Percentiles rank a stretch among this genome's conserved stretches.
phyloP scores from a whole-genome alignment of 2,113 vertebrate species.

The Pygoscelis antarcticus region DNA sequence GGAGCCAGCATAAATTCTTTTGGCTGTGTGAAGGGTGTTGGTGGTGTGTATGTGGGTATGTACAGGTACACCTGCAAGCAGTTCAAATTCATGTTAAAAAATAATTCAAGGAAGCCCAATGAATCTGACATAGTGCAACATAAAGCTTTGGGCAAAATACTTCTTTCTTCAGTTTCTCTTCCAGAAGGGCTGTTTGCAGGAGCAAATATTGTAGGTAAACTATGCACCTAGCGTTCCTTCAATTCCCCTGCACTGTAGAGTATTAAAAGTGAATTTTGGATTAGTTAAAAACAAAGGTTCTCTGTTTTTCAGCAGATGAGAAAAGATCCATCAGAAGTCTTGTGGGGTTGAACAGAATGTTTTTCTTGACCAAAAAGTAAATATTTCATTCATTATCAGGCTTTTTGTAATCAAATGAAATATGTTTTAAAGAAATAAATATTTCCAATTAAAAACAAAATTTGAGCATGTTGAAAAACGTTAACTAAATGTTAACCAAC shows the following conservation, averaged over 20 bases:
- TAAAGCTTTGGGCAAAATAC: neutral
- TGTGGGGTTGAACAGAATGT: neutral
- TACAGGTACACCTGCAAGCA: neutral
- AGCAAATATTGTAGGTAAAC: neutral
- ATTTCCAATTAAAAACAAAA: neutral
- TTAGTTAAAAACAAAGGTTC: neutral
- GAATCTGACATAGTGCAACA: neutral
- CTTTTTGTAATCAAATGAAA: neutral
- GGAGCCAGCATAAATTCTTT: neutral
- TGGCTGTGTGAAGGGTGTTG: neutral
- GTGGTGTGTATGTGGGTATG: neutral
- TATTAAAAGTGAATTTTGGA: neutral
- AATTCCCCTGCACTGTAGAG: rapidly evolving
- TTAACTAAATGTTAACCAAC: neutral
- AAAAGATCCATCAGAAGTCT: neutral
- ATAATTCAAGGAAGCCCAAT: neutral
- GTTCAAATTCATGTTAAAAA: neutral
- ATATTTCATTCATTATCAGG: neutral
- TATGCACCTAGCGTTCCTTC: neutral
- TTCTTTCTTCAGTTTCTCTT: neutral
- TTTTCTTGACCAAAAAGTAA: neutral
- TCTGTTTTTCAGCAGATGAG: neutral
- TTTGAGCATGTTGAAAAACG: neutral
- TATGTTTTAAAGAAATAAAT: neutral
- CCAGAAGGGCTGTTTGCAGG: neutral